Base-by-base conservation (phyloP, 2,888 invertebrate genomes). In the Monochamus alternatus region DNA sequence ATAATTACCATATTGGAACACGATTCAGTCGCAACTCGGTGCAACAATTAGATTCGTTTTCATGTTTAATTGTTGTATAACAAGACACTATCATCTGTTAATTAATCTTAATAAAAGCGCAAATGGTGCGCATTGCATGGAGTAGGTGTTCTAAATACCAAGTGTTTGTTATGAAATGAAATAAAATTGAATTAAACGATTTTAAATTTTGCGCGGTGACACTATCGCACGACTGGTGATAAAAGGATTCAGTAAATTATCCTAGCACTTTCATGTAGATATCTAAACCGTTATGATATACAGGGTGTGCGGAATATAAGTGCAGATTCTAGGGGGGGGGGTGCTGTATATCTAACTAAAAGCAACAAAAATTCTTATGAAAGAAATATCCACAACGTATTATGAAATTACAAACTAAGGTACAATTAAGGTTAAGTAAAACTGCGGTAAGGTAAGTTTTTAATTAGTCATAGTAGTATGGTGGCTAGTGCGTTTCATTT, bases 11-110 rank as follows among this genome's bases (percentile, higher is more conserved):
- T 47, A 44, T 65, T 65, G 30, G 22, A 44, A 47, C 51, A 65
- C 65, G 65, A 65, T 65, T 51, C 31, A 22, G 30, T 31, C 14
- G 65, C n/a, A 52, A 67, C 51, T 10, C 38, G 14, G 32, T 3
- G n/a, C 55, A 14, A 52, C 52, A 67, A 67, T 67, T 67, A 67
- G 30, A 51, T 55, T 55, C 31, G 52, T 52, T 67, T 67, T 55
- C 52, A 67, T 55, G 66, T 32, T 31, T 67, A 67, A 67, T 67
- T 52, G 32, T 31, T 52, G 66, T 67, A 55, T 67, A 52, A 55
- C 66, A 67, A 52, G 52, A 67, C 66, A 32, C 52, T 67, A 67
- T 67, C 66, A 67, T 67, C 66, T 67, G 51, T 52, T 47, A 65
- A 65, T 65, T 65, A 65, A 65, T 65, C 47, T 47, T 52, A 67